phyloP scores from a whole-genome alignment of 2,888 invertebrate species.

The Eucriotettix oculatus region DNA sequence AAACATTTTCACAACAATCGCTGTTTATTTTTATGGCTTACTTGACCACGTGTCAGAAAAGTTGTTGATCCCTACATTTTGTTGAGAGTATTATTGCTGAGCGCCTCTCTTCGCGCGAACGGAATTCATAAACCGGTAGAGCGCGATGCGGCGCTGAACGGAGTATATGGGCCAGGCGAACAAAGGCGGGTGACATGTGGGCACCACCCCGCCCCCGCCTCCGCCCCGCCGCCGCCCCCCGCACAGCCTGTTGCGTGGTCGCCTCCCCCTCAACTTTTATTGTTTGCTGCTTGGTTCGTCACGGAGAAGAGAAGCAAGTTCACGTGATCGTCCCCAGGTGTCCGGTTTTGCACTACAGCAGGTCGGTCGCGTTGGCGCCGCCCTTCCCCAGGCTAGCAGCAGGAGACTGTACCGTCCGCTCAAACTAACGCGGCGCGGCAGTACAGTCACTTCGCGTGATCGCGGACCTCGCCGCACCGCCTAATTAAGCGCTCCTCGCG shows the following conservation, averaged over 20 bases:
- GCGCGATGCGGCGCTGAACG: no score
- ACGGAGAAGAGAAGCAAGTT: background rate
- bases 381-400: background rate
- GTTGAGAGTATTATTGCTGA: background rate
- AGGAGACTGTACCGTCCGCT: background rate
- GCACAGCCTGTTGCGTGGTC: background rate
- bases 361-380: conserved; percentile 8
- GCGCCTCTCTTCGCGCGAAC: background rate
- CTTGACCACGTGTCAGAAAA: no score
- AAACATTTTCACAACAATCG: no score
- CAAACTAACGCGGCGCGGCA: background rate
- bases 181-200: no score
- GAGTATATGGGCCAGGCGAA: no score
- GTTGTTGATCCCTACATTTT: no score
- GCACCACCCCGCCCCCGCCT: background rate
- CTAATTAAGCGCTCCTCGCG: background rate
- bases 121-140: no score
- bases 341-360: conserved; percentile 10
- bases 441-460: background rate
- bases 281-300: conserved; percentile 1
- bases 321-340: conserved; percentile 9
- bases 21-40: no score
- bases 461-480: background rate
- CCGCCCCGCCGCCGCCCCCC: background rate
- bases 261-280: conserved; percentile 3